Base-by-base conservation (phyloP, 1,140 invertebrate species). In the Bombus haemorrhoidalis region DNA sequence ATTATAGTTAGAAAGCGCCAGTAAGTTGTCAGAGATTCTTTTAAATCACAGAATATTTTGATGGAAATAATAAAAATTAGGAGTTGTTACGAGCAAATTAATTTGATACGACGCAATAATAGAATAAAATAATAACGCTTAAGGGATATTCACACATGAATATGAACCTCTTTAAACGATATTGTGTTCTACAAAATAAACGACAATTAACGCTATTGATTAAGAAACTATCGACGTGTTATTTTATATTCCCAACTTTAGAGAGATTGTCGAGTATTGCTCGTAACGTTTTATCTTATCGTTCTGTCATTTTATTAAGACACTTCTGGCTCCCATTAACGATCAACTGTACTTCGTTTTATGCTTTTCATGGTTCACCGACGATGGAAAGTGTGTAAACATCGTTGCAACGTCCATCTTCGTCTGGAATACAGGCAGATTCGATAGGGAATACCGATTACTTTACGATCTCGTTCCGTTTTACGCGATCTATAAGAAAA, bases 391-490 rank as follows among this genome's bases (percentile, higher is more conserved):
- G 18, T 28, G 53, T 2, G 76, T 8, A 41, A 79, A 34, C 34
- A n/a, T 22, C n/a, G 15, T 64, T 25, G 34, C 4, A 13, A 12
- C 32, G 8, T 18, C 59, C 39, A 25, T 76, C 53, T 81, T 76
- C 80, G 77, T 39, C 72, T 68, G 43, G 39, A 47, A 32, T 76
- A 62, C 66, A 34, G 59, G 28, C 12, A 53, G 34, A 9, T 28
- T 57, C 18, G 32, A 68, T 34, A 18, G 32, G 6, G 32, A 15
- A 68, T 34, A 8, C 3, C 28, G 41, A 81, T 78, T 72, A 77
- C 62, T 86, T 82, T 64, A 77, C 69, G 5, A 73, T 68, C 66
- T 2, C 22, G 10, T 57, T 41, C 18, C 53, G 28, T 59, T 84
- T n/a, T 59, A 39, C 34, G 15, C 32, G 22, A 37, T 13, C 28